These are phyloP conservation scores for Capricornis sumatraensis DNA, from an alignment of 2,113 vertebrate species.

Conservation along the genomic window DNA sequence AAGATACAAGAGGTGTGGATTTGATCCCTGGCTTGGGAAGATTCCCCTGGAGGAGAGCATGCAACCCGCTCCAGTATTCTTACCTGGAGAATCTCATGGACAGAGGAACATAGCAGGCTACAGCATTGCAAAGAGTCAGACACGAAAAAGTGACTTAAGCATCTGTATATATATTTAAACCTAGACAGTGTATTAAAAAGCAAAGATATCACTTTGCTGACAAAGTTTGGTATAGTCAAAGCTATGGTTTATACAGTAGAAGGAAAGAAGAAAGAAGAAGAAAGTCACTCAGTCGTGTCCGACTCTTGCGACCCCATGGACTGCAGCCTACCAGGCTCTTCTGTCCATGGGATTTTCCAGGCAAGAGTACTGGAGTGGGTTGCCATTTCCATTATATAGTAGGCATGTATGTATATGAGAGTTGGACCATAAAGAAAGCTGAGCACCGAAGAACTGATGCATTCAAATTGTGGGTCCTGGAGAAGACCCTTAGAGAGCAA, in stretches of 20 bases:
- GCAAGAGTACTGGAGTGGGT: too few species aligned
- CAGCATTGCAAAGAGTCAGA: background rate
- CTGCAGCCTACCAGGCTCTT: too few species aligned
- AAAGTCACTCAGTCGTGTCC: too few species aligned
- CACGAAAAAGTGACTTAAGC: background rate
- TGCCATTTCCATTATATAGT: background rate
- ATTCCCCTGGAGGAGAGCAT: background rate
- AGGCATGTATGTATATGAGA: background rate
- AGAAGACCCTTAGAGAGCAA: background rate
- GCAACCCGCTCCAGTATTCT: background rate
- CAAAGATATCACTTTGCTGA: background rate
- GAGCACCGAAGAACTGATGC: rapidly evolving
- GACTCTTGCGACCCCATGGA: too few species aligned
- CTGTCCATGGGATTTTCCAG: too few species aligned
- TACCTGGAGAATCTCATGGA: background rate
- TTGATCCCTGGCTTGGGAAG: background rate
- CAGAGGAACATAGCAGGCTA: background rate
- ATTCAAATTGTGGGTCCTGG: background rate
- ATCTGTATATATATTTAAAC: background rate
- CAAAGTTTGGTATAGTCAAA: background rate
- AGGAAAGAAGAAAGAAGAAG: too few species aligned
- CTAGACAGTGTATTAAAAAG: background rate
- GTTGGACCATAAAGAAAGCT: background rate
- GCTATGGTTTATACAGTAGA: background rate
- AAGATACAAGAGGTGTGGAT: background rate